Conservation (phyloP, 2,888 invertebrate species). For the Drosophila percnosoma region DNA sequence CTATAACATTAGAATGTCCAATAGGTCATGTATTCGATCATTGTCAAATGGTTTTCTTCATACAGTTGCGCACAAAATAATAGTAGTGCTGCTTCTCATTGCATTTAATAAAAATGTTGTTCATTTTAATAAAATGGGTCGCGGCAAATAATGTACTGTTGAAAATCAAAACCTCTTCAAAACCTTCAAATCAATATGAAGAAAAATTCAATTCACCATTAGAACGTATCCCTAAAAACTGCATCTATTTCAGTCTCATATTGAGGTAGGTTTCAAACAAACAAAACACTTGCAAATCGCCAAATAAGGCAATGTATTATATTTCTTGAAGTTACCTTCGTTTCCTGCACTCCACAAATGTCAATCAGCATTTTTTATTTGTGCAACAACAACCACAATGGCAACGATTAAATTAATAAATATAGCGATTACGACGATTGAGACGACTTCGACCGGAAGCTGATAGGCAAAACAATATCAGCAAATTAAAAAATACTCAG, state of each 20-base stretch:
- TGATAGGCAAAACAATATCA: conserved; percentile 33
- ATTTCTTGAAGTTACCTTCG: conserved; percentile 17
- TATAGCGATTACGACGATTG: conserved; percentile 60
- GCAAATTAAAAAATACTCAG: conserved; percentile 1
- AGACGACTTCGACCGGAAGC: conserved; percentile 39
- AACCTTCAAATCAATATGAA: no score
- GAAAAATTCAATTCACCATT: neutral
- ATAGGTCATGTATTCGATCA: conserved; percentile 7
- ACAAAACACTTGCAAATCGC: conserved; percentile 14
- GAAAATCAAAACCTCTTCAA: no score
- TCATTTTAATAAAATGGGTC: neutral
- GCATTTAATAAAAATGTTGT: neutral
- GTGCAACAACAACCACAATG: conserved; percentile 23
- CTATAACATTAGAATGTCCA: neutral
- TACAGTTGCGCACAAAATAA: neutral
- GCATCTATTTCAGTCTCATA: neutral
- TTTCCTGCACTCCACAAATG: conserved; percentile 19
- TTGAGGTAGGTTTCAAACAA: conserved; percentile 64
- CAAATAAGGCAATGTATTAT: conserved; percentile 12
- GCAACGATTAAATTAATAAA: conserved; percentile 52
- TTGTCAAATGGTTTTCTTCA: neutral
- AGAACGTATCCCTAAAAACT: neutral
- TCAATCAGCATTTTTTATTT: conserved; percentile 28
- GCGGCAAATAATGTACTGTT: neutral
- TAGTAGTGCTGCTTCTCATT: neutral